phyloP scores from a whole-genome alignment of 2,888 invertebrate species.

The Alloplasta piceator region DNA sequence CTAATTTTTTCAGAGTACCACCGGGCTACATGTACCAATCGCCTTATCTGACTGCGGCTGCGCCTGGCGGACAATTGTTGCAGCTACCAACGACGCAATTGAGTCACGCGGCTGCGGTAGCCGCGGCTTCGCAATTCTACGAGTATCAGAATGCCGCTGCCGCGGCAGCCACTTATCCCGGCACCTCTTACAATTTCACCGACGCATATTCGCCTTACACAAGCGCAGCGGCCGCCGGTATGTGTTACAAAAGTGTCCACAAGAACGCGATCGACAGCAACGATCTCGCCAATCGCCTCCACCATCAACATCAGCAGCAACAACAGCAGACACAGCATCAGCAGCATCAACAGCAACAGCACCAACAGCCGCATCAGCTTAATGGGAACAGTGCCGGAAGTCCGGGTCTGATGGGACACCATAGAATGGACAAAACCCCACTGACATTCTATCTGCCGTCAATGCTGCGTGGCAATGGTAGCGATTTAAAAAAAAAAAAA shows the following conservation, averaged over 20 bases:
- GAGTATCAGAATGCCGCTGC: conserved; percentile 92
- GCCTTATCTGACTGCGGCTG: conserved; percentile 87
- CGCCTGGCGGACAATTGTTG: conserved; percentile 88
- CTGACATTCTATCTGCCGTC: conserved; percentile 80
- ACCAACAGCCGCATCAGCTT: conserved; percentile 64
- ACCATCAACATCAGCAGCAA: conserved; percentile 66
- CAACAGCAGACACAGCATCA: conserved; percentile 59
- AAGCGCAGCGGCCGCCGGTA: conserved; percentile 87
- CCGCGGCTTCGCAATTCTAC: conserved; percentile 92
- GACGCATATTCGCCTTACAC: conserved; percentile 89
- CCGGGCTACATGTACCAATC: conserved; percentile 92
- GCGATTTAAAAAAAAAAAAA: conserved; percentile 67
- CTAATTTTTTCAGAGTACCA: conserved; percentile 86
- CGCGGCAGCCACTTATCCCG: conserved; percentile 88
- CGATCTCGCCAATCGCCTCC: conserved; percentile 66
- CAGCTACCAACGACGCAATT: conserved; percentile 86
- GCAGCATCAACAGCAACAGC: conserved; percentile 62
- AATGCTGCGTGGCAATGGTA: conserved; percentile 81
- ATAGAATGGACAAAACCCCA: conserved; percentile 77
- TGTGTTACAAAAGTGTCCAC: conserved; percentile 77
- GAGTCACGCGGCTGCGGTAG: conserved; percentile 90
- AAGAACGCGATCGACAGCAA: conserved; percentile 75
- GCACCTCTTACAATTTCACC: conserved; percentile 90
- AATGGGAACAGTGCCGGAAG: conserved; percentile 71
- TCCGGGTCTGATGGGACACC: conserved; percentile 76